phyloP scores from a whole-genome alignment of 2,888 invertebrate genomes.

The Oscheius sp. region DNA sequence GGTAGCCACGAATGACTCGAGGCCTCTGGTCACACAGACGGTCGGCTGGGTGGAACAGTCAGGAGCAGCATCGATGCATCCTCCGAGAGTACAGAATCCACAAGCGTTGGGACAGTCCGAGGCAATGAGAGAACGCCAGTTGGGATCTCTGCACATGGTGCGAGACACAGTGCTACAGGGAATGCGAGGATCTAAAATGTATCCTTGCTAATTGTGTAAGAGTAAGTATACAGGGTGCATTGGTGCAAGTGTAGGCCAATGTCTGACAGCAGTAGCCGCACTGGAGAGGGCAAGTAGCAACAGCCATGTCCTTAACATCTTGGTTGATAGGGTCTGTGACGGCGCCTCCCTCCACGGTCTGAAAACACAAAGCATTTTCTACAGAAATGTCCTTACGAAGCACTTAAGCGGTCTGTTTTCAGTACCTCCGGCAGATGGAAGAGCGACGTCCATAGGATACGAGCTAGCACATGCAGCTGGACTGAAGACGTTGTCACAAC shows the following conservation, averaged over 20 bases:
- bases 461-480: too few species aligned
- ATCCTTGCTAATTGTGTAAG: not conserved
- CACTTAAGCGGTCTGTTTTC: not conserved
- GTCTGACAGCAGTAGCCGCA: conserved; percentile 20
- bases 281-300: conserved; percentile 6
- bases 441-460: too few species aligned
- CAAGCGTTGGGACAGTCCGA: conserved; percentile 20
- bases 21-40: conserved; percentile 23
- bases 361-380: too few species aligned
- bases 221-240: not conserved
- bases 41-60: conserved; percentile 21
- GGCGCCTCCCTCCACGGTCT: too few species aligned
- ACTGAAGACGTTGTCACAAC: too few species aligned
- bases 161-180: conserved; percentile 15
- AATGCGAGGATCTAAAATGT: conserved; percentile 4
- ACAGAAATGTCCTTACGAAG: too few species aligned
- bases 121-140: conserved; percentile 16
- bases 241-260: not conserved
- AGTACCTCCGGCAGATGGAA: not conserved
- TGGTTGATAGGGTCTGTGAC: not conserved
- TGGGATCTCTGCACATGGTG: conserved; percentile 17
- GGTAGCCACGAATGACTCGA: conserved; percentile 27
- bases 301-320: conserved; percentile 16
- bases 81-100: conserved; percentile 29
- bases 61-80: conserved; percentile 32